A percentile compares a stretch with the other conserved stretches of the same genome.
Conservation (phyloP, 2,888 invertebrate genomes). For the Drosophila flavopinicola region DNA sequence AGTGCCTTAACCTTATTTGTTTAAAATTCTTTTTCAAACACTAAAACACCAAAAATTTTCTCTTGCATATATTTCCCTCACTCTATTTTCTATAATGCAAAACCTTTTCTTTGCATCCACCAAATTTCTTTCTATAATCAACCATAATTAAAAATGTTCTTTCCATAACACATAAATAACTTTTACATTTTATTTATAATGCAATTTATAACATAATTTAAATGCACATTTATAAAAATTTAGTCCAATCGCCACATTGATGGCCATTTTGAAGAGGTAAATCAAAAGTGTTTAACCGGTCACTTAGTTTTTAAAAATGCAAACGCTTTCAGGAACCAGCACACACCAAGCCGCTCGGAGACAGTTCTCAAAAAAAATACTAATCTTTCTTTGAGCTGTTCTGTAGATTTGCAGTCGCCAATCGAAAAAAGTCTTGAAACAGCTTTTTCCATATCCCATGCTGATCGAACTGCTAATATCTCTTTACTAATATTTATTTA, state of each 20-base stretch:
- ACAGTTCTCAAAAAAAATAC: slow-evolving; percentile 13
- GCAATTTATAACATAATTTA: slow-evolving; percentile 45
- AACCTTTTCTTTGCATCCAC: slow-evolving; percentile 33
- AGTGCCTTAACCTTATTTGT: neutral
- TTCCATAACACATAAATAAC: slow-evolving; percentile 42
- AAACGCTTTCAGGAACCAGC: slow-evolving; percentile 37
- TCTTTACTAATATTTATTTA: slow-evolving; percentile 19
- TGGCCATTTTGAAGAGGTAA: slow-evolving; percentile 98
- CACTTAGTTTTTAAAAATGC: slow-evolving; percentile 55
- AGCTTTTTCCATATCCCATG: slow-evolving; percentile 4
- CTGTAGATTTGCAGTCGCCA: slow-evolving; percentile 10
- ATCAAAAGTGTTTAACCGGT: slow-evolving; percentile 80
- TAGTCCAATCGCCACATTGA: slow-evolving; percentile 98
- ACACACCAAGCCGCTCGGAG: slow-evolving; percentile 43
- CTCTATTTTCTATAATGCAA: slow-evolving; percentile 66
- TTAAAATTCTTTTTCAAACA: slow-evolving; percentile 55
- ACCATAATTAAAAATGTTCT: slow-evolving; percentile 40
- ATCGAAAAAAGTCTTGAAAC: slow-evolving; percentile 10
- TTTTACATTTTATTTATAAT: slow-evolving; percentile 42
- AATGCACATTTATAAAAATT: slow-evolving; percentile 50
- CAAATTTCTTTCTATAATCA: slow-evolving; percentile 27
- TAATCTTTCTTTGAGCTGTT: neutral
- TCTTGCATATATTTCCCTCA: slow-evolving; percentile 76
- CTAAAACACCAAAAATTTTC: slow-evolving; percentile 81
- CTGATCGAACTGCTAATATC: neutral